Base-by-base conservation (phyloP, 2,888 invertebrate genomes). In the Ormyrus thymus region DNA sequence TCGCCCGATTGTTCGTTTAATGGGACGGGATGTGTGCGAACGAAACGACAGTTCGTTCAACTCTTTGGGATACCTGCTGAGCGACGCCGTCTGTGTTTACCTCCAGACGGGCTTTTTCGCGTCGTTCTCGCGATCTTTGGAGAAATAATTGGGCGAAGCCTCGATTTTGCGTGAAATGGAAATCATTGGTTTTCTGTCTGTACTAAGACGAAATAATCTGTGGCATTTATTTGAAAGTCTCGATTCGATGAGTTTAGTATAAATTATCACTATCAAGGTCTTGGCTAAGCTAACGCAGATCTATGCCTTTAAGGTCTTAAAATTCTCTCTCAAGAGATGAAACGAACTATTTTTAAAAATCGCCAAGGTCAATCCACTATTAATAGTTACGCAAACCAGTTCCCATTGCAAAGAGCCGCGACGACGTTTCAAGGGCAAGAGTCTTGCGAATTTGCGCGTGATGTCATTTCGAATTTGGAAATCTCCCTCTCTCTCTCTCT, bases 11-110 rank as follows among this genome's bases (percentile, higher is more conserved):
- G 50, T 62, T 61, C 4, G 7, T 53, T 45, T 50, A 13, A 68
- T 45, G 55, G 55, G 55, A 48, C 68, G 45, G 9, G 29, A 29
- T 29, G 29, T 29, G 29, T 29, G 29, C 10, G 62, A 64, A 7
- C 1, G 15, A 7, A 13, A 13, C 9, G 15, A 72, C 65, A 66
- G 74, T 74, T 74, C 74, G 62, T 74, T 74, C 48, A 74, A 56
- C 65, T 13, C 29, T 29, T 29, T 29, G 29, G 29, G 29, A 29
- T 29, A 29, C 29, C 29, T 29, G 29, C 29, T 4, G 29, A 29
- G 29, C 29, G 29, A 29, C 29, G 29, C 29, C 29, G 29, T 29
- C 29, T 29, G 29, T 29, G 29, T 29, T 29, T 29, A 29, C 29
- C 29, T 29, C 4, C 29, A 4, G 29, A 29, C 29, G 29, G 29